These are phyloP conservation scores for Streptopelia turtur DNA, from an alignment of 2,797 vertebrate genomes.

Conservation along the genomic window DNA sequence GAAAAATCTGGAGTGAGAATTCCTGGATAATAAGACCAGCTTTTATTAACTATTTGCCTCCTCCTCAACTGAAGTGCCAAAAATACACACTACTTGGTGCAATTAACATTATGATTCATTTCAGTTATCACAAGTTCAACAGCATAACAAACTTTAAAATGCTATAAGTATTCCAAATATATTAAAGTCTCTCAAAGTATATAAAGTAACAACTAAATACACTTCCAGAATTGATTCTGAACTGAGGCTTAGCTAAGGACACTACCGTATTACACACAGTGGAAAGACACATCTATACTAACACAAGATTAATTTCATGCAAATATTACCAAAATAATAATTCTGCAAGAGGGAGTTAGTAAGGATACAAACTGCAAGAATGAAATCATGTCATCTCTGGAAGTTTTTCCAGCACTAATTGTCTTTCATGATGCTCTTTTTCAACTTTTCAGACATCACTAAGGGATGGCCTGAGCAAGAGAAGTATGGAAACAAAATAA, in stretches of 20 bases:
- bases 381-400: conserved; percentile 44
- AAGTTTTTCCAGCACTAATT: neutral
- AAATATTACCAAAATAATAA: neutral
- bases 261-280: conserved; percentile 8
- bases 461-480: conserved; percentile 3
- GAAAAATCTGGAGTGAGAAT: conserved; percentile 26
- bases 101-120: neutral
- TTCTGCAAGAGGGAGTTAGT: neutral
- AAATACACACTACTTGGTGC: conserved; percentile 22
- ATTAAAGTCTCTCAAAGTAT: neutral
- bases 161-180: no score
- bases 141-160: neutral
- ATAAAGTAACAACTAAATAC: conserved; percentile 54
- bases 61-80: conserved; percentile 8
- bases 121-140: conserved; percentile 13
- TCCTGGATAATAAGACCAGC: neutral
- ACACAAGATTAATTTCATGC: conserved; percentile 44
- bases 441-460: conserved; percentile 57
- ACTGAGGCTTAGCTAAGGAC: conserved; percentile 52
- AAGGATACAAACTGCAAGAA: conserved; percentile 52
- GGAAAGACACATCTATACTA: conserved; percentile 40
- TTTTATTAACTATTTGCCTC: neutral
- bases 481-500: conserved; percentile 65
- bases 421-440: conserved; percentile 1
- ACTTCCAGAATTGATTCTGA: conserved; percentile 54